Evolutionary conservation across 2,113 vertebrate genomes (phyloP).

Genomic region (Urocynchramus pylzowi): DNA sequence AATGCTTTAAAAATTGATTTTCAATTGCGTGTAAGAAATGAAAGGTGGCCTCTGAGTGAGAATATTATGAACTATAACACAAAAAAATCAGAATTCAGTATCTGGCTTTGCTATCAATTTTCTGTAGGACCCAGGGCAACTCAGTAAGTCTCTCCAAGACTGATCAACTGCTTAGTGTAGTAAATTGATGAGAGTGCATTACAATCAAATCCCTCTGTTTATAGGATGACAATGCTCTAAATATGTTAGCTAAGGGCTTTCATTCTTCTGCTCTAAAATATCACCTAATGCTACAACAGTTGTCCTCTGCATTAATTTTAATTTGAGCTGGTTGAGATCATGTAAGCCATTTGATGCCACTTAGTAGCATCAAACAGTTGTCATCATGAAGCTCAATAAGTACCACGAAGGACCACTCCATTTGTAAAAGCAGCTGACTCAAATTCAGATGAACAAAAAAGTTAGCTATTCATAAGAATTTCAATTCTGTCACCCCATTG

Average conservation of each 20-base stretch:
- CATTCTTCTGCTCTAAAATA: not conserved
- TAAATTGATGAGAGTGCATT: not conserved
- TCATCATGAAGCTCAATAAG: not conserved
- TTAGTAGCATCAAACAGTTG: not conserved
- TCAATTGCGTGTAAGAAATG: not conserved
- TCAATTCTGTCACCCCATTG: not conserved
- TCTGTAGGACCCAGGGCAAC: not conserved
- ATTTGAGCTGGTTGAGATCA: not conserved
- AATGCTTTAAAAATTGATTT: conserved; percentile 17
- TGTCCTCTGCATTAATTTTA: not conserved
- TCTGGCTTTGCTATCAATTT: not conserved
- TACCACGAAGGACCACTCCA: not conserved
- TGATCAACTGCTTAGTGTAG: not conserved
- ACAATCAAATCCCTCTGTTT: not conserved
- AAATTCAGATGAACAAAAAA: not conserved
- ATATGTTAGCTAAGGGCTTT: not conserved
- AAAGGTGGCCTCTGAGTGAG: not conserved
- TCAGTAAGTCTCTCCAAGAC: not conserved
- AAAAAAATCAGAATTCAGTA: not conserved
- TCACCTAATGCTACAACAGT: not conserved
- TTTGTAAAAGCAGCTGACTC: not conserved
- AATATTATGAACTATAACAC: not conserved
- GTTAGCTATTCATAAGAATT: not conserved
- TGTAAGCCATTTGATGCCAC: not conserved
- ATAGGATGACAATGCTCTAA: not conserved